Evolutionary conservation across 2,113 vertebrate genomes (phyloP).

Genomic region (Thamnaconus septentrionalis): DNA sequence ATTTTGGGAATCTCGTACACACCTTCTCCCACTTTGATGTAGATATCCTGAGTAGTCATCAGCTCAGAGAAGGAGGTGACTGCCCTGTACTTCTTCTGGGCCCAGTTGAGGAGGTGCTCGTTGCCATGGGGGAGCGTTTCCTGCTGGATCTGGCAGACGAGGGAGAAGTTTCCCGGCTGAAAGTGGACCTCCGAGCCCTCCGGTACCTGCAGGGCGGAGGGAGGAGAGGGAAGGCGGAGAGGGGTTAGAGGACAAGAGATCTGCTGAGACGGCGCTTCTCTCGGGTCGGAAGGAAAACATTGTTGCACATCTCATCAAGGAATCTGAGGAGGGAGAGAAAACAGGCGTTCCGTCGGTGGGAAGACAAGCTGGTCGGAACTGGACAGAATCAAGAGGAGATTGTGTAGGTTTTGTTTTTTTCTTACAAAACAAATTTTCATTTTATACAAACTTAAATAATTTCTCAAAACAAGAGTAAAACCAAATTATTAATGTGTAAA

Average conservation of each 20-base stretch:
- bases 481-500: too few relatives aligned
- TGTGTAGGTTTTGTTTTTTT: too few relatives aligned
- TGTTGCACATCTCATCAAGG: too few relatives aligned
- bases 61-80: conserved; percentile 97
- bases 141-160: conserved; percentile 73
- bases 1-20: conserved; percentile 49
- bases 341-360: too few relatives aligned
- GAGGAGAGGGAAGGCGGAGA: neutral
- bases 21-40: conserved; percentile 99
- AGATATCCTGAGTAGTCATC: conserved; percentile 88
- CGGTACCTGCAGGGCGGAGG: conserved; percentile 81
- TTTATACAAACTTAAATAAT: too few relatives aligned
- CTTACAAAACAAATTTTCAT: too few relatives aligned
- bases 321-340: too few relatives aligned
- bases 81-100: conserved; percentile 85
- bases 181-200: conserved; percentile 83
- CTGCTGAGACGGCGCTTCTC: neutral
- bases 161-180: conserved; percentile 82
- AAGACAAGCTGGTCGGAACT: too few relatives aligned
- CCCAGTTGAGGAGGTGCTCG: conserved; percentile 88
- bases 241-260: conserved; percentile 33
- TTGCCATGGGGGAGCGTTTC: conserved; percentile 85
- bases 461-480: too few relatives aligned
- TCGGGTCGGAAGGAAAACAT: too few relatives aligned
- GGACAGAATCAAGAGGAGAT: too few relatives aligned